Conservation (phyloP, 2,113 vertebrate species). For the Rhipidura dahli region DNA sequence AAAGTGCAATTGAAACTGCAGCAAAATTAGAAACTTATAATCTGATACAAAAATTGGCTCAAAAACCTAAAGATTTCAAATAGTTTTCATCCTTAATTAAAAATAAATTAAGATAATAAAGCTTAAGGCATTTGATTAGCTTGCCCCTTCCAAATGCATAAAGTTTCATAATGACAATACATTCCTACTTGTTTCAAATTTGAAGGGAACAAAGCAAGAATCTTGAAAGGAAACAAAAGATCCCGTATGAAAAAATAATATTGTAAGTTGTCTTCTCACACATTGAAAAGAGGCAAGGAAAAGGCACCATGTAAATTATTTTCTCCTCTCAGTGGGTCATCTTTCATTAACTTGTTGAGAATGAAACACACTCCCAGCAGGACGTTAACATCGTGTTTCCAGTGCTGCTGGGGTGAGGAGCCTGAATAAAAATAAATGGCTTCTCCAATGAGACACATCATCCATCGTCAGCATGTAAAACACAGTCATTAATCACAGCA, state of each 20-base stretch:
- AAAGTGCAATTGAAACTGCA: not conserved
- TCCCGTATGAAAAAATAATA: rapidly evolving
- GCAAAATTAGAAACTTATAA: not conserved
- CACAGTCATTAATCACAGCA: not conserved
- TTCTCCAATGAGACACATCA: conserved; percentile 15
- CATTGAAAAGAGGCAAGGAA: not conserved
- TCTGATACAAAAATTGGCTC: not conserved
- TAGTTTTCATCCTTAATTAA: not conserved
- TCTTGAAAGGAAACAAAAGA: not conserved
- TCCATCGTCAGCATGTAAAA: conserved; percentile 1
- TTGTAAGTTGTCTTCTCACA: not conserved
- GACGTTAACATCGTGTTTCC: not conserved
- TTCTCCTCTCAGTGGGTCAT: not conserved
- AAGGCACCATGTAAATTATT: not conserved
- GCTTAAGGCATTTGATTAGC: not conserved
- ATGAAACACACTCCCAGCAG: not conserved
- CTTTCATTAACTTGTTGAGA: not conserved
- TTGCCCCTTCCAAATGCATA: not conserved
- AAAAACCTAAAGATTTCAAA: not conserved
- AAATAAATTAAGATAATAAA: not conserved
- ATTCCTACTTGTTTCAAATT: not conserved
- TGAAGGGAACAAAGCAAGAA: not conserved
- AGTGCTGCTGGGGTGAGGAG: conserved; percentile 17
- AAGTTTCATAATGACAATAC: not conserved
- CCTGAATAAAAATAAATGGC: conserved; percentile 21